phyloP scores from a whole-genome alignment of 2,888 invertebrate genomes.

The Nemotelus pantherinus region DNA sequence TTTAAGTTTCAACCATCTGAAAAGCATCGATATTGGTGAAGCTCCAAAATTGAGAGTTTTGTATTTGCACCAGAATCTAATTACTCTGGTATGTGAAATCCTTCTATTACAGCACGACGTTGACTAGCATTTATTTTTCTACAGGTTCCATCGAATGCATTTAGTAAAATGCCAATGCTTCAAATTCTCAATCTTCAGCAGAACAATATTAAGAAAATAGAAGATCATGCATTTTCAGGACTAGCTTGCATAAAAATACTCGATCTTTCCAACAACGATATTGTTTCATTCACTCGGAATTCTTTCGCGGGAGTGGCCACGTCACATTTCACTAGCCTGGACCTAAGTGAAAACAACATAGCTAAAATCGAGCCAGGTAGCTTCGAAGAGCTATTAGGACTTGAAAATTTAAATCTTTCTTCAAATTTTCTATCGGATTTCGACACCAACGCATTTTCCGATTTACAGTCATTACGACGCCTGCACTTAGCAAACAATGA shows the following conservation, averaged over 20 bases:
- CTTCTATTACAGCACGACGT: too few species aligned
- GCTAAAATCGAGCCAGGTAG: constrained; percentile 52
- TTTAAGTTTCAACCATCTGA: constrained; percentile 57
- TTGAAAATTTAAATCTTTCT: constrained; percentile 58
- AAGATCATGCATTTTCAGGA: constrained; percentile 53
- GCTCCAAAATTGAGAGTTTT: constrained; percentile 54
- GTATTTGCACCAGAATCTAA: constrained; percentile 56
- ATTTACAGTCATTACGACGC: constrained; percentile 15
- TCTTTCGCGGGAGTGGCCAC: constrained; percentile 56
- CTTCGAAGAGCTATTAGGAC: constrained; percentile 54
- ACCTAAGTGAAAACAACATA: constrained; percentile 59
- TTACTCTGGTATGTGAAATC: constrained; percentile 47
- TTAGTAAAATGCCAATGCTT: constrained; percentile 54
- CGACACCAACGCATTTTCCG: not conserved
- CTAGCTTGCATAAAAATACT: constrained; percentile 55
- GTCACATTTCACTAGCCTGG: constrained; percentile 52
- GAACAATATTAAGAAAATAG: constrained; percentile 55
- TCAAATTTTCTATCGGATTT: constrained; percentile 56
- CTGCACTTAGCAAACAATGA: constrained; percentile 58
- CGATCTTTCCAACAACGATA: constrained; percentile 55
- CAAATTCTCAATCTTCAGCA: constrained; percentile 54
- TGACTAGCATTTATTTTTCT: constrained; percentile 14
- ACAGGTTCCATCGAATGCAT: constrained; percentile 55
- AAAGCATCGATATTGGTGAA: constrained; percentile 54
- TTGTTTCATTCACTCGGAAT: constrained; percentile 55